These are phyloP conservation scores for Pristionchus fissidentatus DNA, from an alignment of 2,888 invertebrate genomes.

Conservation along the genomic window DNA sequence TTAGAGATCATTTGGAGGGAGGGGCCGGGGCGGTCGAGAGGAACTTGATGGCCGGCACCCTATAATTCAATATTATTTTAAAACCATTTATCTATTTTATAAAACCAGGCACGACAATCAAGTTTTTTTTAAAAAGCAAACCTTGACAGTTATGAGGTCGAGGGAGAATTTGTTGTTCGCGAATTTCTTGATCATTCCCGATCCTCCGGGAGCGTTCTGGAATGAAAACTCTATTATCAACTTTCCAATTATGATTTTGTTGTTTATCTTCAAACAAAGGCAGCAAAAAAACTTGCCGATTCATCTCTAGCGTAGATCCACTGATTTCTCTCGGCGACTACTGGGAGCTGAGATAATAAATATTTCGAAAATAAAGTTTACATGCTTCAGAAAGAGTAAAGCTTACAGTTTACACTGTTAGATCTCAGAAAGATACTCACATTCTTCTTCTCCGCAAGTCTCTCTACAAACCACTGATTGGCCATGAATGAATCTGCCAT, in stretches of 20 bases:
- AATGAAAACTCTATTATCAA: background rate
- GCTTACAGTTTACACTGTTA: no score
- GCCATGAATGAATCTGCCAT: constrained; percentile 68
- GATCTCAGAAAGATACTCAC: no score
- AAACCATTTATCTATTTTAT: no score
- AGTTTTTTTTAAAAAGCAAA: background rate
- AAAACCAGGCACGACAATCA: background rate
- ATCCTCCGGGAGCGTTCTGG: constrained; percentile 11
- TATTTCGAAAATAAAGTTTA: background rate
- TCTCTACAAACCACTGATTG: constrained; percentile 70
- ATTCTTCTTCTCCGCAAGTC: constrained; percentile 47
- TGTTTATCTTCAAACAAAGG: background rate
- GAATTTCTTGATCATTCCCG: constrained; percentile 62
- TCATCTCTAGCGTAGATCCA: constrained; percentile 59
- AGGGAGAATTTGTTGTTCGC: constrained; percentile 49
- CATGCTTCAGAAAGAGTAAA: no score
- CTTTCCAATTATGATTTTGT: background rate
- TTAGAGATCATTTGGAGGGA: constrained; percentile 70
- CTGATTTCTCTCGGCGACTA: constrained; percentile 50
- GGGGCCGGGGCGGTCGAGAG: constrained; percentile 68
- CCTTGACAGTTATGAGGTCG: constrained; percentile 65
- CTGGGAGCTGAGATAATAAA: constrained; percentile 51
- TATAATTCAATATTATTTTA: no score
- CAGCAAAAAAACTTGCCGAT: background rate
- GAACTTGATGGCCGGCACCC: constrained; percentile 66